phyloP scores from a whole-genome alignment of 2,888 invertebrate species.

The Tachina grossa region DNA sequence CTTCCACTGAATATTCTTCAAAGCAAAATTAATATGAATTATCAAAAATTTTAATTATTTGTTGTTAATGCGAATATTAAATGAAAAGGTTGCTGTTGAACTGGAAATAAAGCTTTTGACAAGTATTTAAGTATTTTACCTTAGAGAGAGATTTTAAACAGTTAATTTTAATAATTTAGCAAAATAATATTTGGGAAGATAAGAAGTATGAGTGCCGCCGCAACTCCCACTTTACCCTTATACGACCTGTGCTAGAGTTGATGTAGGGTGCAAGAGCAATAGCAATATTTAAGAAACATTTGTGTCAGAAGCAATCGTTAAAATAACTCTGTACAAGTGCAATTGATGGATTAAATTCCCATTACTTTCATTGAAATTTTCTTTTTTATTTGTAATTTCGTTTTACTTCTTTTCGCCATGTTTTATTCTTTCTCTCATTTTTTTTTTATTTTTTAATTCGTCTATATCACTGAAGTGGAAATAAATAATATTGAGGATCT shows the following conservation, averaged over 20 bases:
- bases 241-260: not conserved
- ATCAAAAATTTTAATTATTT: conserved; percentile 23
- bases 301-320: conserved; percentile 50
- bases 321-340: conserved; percentile 69
- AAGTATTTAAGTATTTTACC: not conserved
- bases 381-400: conserved; percentile 13
- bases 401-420: conserved; percentile 24
- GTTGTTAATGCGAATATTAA: not conserved
- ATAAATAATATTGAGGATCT: conserved; percentile 70
- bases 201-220: too few species aligned
- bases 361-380: conserved; percentile 47
- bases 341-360: conserved; percentile 70
- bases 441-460: conserved; percentile 52
- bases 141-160: too few species aligned
- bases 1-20: conserved; percentile 6
- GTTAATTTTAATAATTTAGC: too few species aligned
- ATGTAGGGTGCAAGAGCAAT: conserved; percentile 8
- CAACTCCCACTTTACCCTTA: too few species aligned
- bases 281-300: conserved; percentile 18
- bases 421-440: conserved; percentile 30
- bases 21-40: conserved; percentile 21
- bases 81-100: not conserved
- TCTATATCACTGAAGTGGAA: conserved; percentile 66
- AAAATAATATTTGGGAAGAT: too few species aligned
- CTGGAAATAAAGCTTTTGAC: not conserved